These are phyloP conservation scores for Mesorhabditis belari DNA, from an alignment of 2,888 invertebrate genomes.

Conservation along the genomic window DNA sequence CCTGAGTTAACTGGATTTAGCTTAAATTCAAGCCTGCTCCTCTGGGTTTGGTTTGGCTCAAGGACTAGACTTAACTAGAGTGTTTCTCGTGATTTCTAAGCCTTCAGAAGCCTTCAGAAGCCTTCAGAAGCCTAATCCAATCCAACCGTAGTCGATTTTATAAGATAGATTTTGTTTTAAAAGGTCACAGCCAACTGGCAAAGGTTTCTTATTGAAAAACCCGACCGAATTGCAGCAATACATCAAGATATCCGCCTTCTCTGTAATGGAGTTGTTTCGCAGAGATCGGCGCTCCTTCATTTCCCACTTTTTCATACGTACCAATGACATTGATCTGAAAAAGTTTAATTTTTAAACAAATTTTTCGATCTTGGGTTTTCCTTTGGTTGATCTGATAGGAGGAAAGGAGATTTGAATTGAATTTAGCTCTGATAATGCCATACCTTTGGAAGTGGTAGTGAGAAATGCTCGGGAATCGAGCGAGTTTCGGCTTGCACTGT, in stretches of 20 bases:
- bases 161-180: too few relatives aligned
- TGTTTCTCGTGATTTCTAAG: too few relatives aligned
- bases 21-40: too few relatives aligned
- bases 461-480: slow-evolving; percentile 15
- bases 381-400: slow-evolving; percentile 33
- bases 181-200: too few relatives aligned
- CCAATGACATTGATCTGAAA: background rate
- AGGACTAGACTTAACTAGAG: too few relatives aligned
- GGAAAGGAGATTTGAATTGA: slow-evolving; percentile 22
- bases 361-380: slow-evolving; percentile 25
- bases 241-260: slow-evolving; percentile 34
- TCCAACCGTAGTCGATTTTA: too few relatives aligned
- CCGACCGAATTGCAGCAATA: slow-evolving; percentile 27
- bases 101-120: too few relatives aligned
- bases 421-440: slow-evolving; percentile 14
- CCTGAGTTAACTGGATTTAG: too few relatives aligned
- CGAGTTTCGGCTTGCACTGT: slow-evolving; percentile 13
- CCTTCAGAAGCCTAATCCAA: too few relatives aligned
- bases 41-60: too few relatives aligned
- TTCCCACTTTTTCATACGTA: slow-evolving; percentile 6
- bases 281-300: slow-evolving; percentile 15
- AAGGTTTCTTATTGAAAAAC: too few relatives aligned
- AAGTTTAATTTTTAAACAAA: too few relatives aligned
- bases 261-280: slow-evolving; percentile 24
- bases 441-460: slow-evolving; percentile 18